Conservation (phyloP, 2,888 invertebrate genomes). For the Meganola albula region DNA sequence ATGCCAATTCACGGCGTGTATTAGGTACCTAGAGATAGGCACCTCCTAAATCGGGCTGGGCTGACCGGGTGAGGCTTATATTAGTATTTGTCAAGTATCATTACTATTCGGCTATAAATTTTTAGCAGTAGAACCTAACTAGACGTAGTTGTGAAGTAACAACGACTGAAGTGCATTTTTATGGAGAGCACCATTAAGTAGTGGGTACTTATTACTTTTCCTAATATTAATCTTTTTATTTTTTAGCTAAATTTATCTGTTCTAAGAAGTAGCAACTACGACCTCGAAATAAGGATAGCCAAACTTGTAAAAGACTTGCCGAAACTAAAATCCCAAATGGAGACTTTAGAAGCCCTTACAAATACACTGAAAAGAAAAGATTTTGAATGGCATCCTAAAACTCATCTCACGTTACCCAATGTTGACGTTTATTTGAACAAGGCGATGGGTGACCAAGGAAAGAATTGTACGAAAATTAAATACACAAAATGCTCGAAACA, state of each 20-base stretch:
- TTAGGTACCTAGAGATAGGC: too few relatives aligned
- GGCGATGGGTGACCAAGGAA: constrained; percentile 9
- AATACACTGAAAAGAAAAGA: constrained; percentile 36
- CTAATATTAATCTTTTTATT: constrained; percentile 3
- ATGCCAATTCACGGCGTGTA: too few relatives aligned
- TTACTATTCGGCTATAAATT: too few relatives aligned
- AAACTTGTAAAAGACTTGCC: constrained; percentile 51
- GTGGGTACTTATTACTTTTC: too few relatives aligned
- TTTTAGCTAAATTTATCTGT: constrained; percentile 51
- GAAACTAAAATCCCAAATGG: constrained; percentile 57
- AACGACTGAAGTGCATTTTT: too few relatives aligned
- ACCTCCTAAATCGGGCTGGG: too few relatives aligned
- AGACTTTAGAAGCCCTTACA: constrained; percentile 50
- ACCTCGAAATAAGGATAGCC: constrained; percentile 47
- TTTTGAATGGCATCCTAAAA: constrained; percentile 38
- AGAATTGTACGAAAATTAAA: constrained; percentile 21
- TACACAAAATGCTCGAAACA: constrained; percentile 14
- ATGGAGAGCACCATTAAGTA: too few relatives aligned
- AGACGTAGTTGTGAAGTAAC: too few relatives aligned
- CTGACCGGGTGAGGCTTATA: too few relatives aligned
- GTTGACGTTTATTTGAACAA: constrained; percentile 37
- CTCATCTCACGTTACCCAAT: constrained; percentile 33
- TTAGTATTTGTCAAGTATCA: too few relatives aligned
- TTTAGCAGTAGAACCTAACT: too few relatives aligned
- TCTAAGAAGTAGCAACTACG: constrained; percentile 46